phyloP scores from a whole-genome alignment of 2,888 invertebrate genomes.

The Drosophila histrio region DNA sequence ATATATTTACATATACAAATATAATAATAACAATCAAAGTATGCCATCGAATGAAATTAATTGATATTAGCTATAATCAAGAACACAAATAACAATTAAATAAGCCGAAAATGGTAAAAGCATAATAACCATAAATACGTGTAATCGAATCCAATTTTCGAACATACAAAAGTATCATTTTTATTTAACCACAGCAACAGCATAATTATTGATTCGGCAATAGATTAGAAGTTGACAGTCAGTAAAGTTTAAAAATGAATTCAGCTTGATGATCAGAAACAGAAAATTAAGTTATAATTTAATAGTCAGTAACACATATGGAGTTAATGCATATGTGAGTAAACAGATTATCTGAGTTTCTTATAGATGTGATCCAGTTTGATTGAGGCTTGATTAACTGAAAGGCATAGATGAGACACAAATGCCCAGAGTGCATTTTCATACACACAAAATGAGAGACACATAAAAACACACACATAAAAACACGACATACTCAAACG shows the following conservation, averaged over 20 bases:
- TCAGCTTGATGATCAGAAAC: neutral
- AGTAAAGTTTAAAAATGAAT: neutral
- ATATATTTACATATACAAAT: conserved; percentile 37
- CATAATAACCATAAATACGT: conserved; percentile 5
- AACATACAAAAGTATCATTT: neutral
- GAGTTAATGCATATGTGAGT: neutral
- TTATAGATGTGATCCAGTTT: neutral
- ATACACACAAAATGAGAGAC: neutral
- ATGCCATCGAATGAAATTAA: conserved; percentile 78
- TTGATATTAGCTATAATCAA: conserved; percentile 70
- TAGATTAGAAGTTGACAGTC: neutral
- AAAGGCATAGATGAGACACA: conserved; percentile 8
- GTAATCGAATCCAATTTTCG: neutral
- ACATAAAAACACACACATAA: neutral
- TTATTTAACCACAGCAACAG: neutral
- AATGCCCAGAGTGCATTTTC: conserved; percentile 7
- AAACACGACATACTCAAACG: conserved; percentile 2
- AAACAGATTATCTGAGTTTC: neutral
- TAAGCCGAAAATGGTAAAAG: conserved; percentile 4
- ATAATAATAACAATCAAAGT: conserved; percentile 73
- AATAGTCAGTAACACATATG: conserved; percentile 2
- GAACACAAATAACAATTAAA: conserved; percentile 43
- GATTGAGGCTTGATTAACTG: neutral
- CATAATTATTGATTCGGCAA: neutral
- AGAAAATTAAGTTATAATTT: neutral